These are phyloP conservation scores for Papilio protenor DNA, from an alignment of 2,888 invertebrate genomes.

Conservation along the genomic window DNA sequence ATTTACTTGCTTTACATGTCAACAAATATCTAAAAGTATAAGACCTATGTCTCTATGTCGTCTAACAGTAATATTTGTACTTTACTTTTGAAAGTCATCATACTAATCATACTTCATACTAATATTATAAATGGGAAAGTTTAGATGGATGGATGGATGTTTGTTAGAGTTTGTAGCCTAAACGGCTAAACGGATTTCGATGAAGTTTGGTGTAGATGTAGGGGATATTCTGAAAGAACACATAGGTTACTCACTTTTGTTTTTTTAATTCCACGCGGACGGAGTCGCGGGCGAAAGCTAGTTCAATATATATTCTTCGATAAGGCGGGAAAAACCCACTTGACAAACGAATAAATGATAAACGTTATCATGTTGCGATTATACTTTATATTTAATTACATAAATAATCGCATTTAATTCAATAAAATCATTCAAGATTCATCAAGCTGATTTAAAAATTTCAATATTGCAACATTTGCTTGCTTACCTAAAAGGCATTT, in stretches of 20 bases:
- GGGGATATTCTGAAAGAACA: no score
- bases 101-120: no score
- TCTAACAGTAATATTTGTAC: neutral
- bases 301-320: neutral
- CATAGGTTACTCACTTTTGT: no score
- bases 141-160: no score
- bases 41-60: neutral
- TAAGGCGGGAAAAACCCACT: conserved; percentile 2
- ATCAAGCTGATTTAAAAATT: neutral
- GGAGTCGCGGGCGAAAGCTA: no score
- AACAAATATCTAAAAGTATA: neutral
- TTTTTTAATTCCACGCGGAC: no score
- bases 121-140: no score
- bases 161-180: no score
- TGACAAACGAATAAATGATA: neutral
- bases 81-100: neutral
- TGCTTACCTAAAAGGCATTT: neutral
- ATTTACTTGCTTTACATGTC: no score
- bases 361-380: neutral
- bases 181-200: no score
- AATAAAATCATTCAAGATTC: neutral
- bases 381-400: neutral
- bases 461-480: neutral
- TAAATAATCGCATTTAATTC: neutral
- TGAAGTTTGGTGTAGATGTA: no score